Evolutionary conservation across 2,888 invertebrate genomes (phyloP).

Genomic region (Argyresthia albistria): DNA sequence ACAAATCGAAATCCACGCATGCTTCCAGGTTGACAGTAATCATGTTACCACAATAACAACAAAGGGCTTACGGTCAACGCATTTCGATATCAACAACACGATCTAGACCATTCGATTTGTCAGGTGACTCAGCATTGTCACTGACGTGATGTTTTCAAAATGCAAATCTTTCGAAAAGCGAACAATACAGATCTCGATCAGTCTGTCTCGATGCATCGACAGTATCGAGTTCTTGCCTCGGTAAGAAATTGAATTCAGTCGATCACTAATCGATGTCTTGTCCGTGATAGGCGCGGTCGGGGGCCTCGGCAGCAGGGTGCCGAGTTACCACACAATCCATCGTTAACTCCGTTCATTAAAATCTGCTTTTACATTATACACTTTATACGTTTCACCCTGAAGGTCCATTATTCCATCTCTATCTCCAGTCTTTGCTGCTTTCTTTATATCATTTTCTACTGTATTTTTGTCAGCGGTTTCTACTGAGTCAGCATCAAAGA

Average conservation of each 20-base stretch:
- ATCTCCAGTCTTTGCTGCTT: constrained; percentile 51
- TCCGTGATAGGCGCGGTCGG: constrained; percentile 70
- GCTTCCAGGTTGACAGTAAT: constrained; percentile 60
- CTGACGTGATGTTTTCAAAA: constrained; percentile 68
- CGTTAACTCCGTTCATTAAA: constrained; percentile 71
- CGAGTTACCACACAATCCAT: constrained; percentile 73
- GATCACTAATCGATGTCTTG: constrained; percentile 73
- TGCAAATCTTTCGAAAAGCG: constrained; percentile 67
- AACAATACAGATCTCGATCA: constrained; percentile 65
- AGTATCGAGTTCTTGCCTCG: constrained; percentile 63
- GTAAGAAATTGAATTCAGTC: constrained; percentile 71
- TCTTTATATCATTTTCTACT: constrained; percentile 65
- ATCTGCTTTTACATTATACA: constrained; percentile 47
- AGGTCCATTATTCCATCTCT: constrained; percentile 47
- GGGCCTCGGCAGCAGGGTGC: constrained; percentile 71
- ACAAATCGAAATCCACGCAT: constrained; percentile 31
- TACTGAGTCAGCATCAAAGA: constrained; percentile 30
- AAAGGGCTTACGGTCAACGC: constrained; percentile 67
- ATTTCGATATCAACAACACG: constrained; percentile 57
- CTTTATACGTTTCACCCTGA: constrained; percentile 41
- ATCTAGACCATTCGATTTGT: constrained; percentile 62
- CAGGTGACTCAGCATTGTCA: constrained; percentile 68
- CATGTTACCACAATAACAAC: constrained; percentile 62
- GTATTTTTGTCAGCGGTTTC: constrained; percentile 61
- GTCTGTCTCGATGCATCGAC: constrained; percentile 58